Conservation (phyloP, 2,797 vertebrate genomes). For the Oryzias sinensis region DNA sequence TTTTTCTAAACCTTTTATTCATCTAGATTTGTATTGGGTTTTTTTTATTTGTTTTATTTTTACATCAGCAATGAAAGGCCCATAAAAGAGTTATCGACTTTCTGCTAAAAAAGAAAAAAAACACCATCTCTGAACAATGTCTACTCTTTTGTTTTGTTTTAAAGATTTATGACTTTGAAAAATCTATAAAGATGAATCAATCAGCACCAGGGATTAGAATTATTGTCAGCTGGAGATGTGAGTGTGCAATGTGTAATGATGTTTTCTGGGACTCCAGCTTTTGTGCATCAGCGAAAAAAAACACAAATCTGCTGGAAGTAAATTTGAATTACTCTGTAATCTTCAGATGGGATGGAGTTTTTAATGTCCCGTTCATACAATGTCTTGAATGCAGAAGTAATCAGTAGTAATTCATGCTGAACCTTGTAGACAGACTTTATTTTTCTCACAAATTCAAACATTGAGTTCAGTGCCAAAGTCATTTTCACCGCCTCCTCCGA, state of each 20-base stretch:
- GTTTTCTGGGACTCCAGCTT: conserved; percentile 14
- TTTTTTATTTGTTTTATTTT: conserved; percentile 2
- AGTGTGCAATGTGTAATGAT: conserved; percentile 10
- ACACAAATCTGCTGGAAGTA: conserved; percentile 2
- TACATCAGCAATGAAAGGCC: conserved; percentile 10
- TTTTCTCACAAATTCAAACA: too few species aligned
- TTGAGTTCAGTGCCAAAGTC: conserved; percentile 13
- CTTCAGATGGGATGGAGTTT: conserved; percentile 3
- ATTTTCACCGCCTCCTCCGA: conserved; percentile 37
- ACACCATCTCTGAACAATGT: conserved; percentile 24
- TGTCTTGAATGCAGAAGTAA: conserved; percentile 1
- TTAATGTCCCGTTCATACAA: conserved; percentile 3
- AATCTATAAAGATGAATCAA: conserved; percentile 36
- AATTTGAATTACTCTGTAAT: conserved; percentile 6
- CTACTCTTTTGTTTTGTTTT: conserved; percentile 16
- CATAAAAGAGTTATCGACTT: conserved; percentile 20
- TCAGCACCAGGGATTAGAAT: conserved; percentile 49
- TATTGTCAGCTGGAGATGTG: conserved; percentile 44
- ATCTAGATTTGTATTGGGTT: too few species aligned
- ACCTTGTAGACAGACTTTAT: not conserved
- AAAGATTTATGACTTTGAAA: conserved; percentile 32
- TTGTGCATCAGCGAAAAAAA: conserved; percentile 8
- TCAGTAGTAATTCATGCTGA: not conserved
- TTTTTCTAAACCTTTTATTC: too few species aligned
- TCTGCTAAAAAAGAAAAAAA: conserved; percentile 17